Percentiles rank a stretch among this genome's conserved stretches.
These are phyloP conservation scores for Lepidostoma basale DNA, from an alignment of 1,140 invertebrate genomes.

Conservation along the genomic window DNA sequence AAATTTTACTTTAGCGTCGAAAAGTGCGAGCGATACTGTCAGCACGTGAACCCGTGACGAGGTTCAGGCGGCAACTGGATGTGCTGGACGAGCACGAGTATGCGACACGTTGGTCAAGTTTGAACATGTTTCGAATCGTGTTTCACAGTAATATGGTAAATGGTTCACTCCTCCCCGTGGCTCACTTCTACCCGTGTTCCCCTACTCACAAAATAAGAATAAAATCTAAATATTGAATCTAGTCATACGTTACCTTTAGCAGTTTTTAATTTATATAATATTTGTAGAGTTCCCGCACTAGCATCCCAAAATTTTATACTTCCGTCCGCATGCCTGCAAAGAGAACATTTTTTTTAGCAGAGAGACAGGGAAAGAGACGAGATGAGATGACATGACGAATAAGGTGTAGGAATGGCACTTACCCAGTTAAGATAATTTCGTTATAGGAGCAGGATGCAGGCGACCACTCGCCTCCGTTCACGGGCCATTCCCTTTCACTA, in stretches of 20 bases:
- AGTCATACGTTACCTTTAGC: conserved; percentile 71
- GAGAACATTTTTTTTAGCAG: conserved; percentile 33
- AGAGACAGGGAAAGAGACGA: neutral
- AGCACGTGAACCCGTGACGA: too few relatives aligned
- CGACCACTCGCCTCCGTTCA: conserved; percentile 94
- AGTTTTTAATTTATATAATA: conserved; percentile 97
- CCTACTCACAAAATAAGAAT: too few relatives aligned
- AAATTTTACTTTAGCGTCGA: too few relatives aligned
- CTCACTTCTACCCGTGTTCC: too few relatives aligned
- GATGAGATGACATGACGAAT: conserved; percentile 9
- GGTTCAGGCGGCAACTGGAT: too few relatives aligned
- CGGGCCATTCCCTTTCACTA: conserved; percentile 94
- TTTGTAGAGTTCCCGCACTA: conserved; percentile 84
- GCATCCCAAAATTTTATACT: conserved; percentile 98
- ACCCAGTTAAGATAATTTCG: conserved; percentile 96
- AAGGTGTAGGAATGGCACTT: conserved; percentile 46
- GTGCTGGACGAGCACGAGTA: too few relatives aligned
- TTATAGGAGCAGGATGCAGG: conserved; percentile 92
- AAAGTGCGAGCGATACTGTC: too few relatives aligned
- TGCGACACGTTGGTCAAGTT: too few relatives aligned
- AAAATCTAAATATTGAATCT: too few relatives aligned
- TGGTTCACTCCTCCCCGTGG: too few relatives aligned
- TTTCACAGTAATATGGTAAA: too few relatives aligned
- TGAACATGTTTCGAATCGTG: too few relatives aligned
- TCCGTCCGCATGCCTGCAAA: conserved; percentile 90